Percentiles rank a stretch among this genome's conserved stretches.
Conservation (phyloP, 1,140 invertebrate genomes). For the Magallana ariakensis region DNA sequence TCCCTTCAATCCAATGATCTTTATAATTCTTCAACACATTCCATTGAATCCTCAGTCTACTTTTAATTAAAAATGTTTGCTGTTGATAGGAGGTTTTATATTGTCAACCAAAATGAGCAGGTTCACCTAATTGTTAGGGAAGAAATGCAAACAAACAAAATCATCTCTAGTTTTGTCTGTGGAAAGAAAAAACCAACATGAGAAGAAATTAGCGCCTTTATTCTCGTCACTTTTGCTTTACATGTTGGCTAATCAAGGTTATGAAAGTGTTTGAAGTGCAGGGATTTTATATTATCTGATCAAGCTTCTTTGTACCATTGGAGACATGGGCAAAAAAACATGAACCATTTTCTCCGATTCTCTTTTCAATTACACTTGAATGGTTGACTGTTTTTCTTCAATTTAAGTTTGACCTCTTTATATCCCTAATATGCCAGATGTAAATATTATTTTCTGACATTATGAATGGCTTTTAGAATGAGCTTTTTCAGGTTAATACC, state of each 20-base stretch:
- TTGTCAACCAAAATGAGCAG: neutral
- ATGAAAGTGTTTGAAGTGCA: slow-evolving; percentile 30
- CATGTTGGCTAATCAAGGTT: slow-evolving; percentile 6
- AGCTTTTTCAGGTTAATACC: slow-evolving; percentile 31
- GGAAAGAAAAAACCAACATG: neutral
- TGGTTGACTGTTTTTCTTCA: slow-evolving; percentile 23
- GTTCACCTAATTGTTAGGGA: neutral
- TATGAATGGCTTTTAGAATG: slow-evolving; percentile 24
- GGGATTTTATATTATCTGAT: slow-evolving; percentile 25
- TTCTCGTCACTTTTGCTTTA: neutral
- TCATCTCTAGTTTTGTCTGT: slow-evolving; percentile 12
- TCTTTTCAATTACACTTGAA: slow-evolving; percentile 27
- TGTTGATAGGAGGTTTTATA: too few species aligned
- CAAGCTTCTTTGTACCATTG: slow-evolving; percentile 32
- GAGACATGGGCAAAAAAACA: slow-evolving; percentile 10
- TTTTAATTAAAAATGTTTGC: neutral
- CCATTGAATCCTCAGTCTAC: neutral
- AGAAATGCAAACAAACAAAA: neutral
- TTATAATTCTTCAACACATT: neutral
- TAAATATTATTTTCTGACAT: slow-evolving; percentile 36
- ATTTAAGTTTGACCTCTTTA: slow-evolving; percentile 34
- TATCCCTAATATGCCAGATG: slow-evolving; percentile 10
- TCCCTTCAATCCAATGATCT: neutral
- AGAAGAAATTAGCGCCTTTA: neutral
- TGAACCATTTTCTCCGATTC: slow-evolving; percentile 12